These are phyloP conservation scores for Esox niger DNA, from an alignment of 2,113 vertebrate genomes.

Conservation along the genomic window DNA sequence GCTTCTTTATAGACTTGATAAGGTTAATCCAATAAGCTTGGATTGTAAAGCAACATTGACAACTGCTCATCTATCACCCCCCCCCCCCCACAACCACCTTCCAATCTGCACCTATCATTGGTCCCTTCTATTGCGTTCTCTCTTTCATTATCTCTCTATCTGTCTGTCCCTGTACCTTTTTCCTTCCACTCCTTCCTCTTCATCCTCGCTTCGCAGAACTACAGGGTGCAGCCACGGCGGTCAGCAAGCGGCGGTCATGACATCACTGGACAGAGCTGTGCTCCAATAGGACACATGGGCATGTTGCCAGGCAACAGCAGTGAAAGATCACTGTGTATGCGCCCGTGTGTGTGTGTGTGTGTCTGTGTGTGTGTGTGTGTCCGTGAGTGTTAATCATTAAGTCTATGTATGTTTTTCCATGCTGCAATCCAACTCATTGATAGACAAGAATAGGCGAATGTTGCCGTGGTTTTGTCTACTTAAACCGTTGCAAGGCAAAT, in stretches of 20 bases:
- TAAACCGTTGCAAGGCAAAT: not conserved
- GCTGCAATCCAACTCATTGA: slow-evolving; percentile 30
- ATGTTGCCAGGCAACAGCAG: slow-evolving; percentile 79
- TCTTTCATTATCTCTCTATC: slow-evolving; percentile 12
- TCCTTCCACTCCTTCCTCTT: not conserved
- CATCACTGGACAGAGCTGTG: slow-evolving; percentile 70
- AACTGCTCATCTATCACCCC: slow-evolving; percentile 1
- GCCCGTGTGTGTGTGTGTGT: not conserved
- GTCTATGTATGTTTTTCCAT: slow-evolving; percentile 56
- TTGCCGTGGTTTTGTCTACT: slow-evolving; percentile 35
- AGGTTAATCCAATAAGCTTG: not conserved
- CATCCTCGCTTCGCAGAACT: not conserved
- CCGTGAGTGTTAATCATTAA: slow-evolving; percentile 65
- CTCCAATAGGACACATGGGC: slow-evolving; percentile 72
- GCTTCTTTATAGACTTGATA: slow-evolving; percentile 2
- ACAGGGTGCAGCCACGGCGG: slow-evolving; percentile 55
- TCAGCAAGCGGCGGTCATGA: slow-evolving; percentile 70
- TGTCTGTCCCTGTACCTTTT: slow-evolving; percentile 7
- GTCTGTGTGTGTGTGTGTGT: slow-evolving; percentile 44
- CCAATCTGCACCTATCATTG: not conserved
- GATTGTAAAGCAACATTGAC: slow-evolving; percentile 7
- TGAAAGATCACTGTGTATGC: slow-evolving; percentile 61
- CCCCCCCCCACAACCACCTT: not conserved
- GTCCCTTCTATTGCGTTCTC: not conserved
- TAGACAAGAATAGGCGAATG: slow-evolving; percentile 35